phyloP scores from a whole-genome alignment of 2,888 invertebrate genomes.

The Abscondita cerata region DNA sequence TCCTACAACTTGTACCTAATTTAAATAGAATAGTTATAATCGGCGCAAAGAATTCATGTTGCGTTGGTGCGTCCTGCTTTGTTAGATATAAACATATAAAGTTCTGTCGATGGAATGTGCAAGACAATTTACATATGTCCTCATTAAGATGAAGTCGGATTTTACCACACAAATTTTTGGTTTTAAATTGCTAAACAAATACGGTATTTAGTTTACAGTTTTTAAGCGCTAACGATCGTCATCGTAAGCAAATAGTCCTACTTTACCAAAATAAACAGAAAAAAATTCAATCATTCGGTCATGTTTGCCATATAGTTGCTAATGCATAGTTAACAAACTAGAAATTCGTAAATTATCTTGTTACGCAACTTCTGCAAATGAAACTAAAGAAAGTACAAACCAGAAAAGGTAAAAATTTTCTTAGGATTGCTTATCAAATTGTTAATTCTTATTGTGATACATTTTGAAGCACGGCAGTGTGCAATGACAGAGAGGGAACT shows the following conservation, averaged over 20 bases:
- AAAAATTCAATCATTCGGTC: slow-evolving; percentile 11
- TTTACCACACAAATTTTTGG: not conserved
- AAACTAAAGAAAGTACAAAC: too few species aligned
- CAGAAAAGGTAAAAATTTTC: too few species aligned
- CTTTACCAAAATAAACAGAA: slow-evolving; percentile 7
- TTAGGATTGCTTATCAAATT: too few species aligned
- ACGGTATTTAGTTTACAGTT: slow-evolving; percentile 3
- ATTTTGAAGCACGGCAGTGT: too few species aligned
- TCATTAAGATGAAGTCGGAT: not conserved
- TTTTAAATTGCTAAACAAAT: slow-evolving; percentile 6
- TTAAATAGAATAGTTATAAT: slow-evolving; percentile 3
- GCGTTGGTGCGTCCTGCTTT: slow-evolving; percentile 9
- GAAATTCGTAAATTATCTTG: too few species aligned
- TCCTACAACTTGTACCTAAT: slow-evolving; percentile 1
- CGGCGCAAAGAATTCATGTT: slow-evolving; percentile 2
- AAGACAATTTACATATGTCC: slow-evolving; percentile 8
- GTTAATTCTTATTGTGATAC: too few species aligned
- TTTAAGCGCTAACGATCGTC: not conserved
- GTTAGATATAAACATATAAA: slow-evolving; percentile 3
- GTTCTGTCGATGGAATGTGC: slow-evolving; percentile 3
- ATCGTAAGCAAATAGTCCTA: slow-evolving; percentile 17
- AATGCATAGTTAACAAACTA: not conserved
- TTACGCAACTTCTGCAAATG: too few species aligned
- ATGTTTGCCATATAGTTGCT: slow-evolving; percentile 13
- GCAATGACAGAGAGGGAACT: not conserved